Conservation (phyloP, 2,797 vertebrate genomes). For the Miichthys miiuy region DNA sequence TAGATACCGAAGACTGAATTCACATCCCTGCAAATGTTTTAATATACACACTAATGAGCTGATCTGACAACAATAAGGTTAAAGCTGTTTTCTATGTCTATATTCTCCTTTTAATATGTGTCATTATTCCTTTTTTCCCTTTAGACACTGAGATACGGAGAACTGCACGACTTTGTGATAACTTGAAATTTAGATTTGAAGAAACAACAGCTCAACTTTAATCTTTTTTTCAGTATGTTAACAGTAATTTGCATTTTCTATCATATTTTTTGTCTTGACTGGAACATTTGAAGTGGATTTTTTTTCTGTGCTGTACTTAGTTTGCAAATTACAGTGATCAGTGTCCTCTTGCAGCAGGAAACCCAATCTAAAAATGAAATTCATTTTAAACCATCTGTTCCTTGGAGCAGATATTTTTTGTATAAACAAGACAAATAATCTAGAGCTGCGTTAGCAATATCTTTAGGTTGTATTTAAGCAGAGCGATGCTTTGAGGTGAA, state of each 20-base stretch:
- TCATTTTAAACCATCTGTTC: not conserved
- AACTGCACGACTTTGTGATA: not conserved
- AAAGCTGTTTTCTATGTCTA: not conserved
- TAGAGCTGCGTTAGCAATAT: not conserved
- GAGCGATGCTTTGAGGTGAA: not conserved
- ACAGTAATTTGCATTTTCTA: not conserved
- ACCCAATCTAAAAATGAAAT: not conserved
- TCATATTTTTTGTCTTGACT: not conserved
- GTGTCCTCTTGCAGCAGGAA: not conserved
- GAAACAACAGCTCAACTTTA: not conserved
- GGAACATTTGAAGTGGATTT: not conserved
- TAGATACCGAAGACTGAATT: not conserved
- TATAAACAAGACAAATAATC: not conserved
- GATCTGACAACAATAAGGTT: not conserved
- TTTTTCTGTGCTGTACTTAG: not conserved
- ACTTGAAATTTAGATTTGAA: not conserved
- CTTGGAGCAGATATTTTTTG: not conserved
- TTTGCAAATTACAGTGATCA: not conserved
- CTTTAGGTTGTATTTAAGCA: not conserved
- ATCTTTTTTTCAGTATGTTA: not conserved
- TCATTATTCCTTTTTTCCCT: not conserved
- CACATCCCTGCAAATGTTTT: not conserved
- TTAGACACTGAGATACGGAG: not conserved
- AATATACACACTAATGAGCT: constrained; percentile 17
- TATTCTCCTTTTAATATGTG: not conserved